A percentile compares a stretch with the other conserved stretches of the same genome.
Evolutionary conservation across 2,113 vertebrate species (phyloP).

Genomic region (Cyanoliseus patagonus): DNA sequence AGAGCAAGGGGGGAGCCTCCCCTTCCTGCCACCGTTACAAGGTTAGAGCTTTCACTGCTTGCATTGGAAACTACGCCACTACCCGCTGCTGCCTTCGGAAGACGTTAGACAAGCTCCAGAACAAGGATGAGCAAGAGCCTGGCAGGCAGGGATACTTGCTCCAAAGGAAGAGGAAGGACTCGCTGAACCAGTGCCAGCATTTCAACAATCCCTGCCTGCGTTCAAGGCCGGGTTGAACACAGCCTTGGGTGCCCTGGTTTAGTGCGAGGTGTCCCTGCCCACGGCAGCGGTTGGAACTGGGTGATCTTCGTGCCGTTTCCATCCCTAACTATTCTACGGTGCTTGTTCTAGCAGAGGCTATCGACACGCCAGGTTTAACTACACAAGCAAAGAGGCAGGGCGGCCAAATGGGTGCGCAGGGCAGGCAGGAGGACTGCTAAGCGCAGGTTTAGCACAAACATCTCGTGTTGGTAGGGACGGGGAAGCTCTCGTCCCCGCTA

Average conservation of each 20-base stretch:
- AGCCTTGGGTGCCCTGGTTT: neutral
- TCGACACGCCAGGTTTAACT: neutral
- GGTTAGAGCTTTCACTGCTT: neutral
- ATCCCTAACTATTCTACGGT: neutral
- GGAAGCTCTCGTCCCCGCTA: neutral
- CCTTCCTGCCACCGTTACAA: neutral
- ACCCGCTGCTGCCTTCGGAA: neutral
- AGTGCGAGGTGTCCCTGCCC: neutral
- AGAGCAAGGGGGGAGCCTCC: neutral
- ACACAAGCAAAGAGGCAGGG: neutral
- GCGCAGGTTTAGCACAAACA: neutral
- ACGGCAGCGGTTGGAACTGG: neutral
- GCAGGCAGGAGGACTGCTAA: accelerated
- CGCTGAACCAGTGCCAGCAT: neutral
- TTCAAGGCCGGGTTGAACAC: no score
- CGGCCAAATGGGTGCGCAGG: neutral
- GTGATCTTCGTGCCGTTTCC: neutral
- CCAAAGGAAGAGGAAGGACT: neutral
- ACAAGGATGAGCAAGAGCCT: neutral
- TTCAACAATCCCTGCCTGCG: neutral
- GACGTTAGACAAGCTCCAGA: neutral
- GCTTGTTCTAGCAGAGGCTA: neutral
- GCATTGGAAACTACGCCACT: neutral
- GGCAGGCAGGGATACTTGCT: neutral
- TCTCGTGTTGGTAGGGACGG: accelerated